A percentile compares a stretch with the other conserved stretches of the same genome.
These are phyloP conservation scores for Protonibea diacanthus DNA, from an alignment of 2,797 vertebrate genomes.

Conservation along the genomic window DNA sequence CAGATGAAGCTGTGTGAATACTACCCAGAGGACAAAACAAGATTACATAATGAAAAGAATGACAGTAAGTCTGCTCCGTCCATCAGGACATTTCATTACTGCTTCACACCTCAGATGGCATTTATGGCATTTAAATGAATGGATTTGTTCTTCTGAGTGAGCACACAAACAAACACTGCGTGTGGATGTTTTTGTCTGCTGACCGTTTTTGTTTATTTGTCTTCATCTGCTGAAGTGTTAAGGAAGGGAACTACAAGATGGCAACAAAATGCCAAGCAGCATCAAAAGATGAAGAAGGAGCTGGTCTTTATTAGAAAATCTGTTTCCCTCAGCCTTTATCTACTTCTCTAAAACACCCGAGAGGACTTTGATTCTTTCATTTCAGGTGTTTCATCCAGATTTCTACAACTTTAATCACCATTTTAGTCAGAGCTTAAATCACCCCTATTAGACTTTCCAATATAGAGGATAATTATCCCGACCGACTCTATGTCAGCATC, in stretches of 20 bases:
- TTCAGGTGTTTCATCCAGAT: background rate
- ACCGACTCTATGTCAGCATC: background rate
- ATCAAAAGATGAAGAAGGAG: background rate
- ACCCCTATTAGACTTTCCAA: background rate
- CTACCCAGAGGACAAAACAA: background rate
- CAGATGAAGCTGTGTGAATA: background rate
- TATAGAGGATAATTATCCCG: background rate
- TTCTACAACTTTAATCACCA: background rate
- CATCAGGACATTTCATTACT: slow-evolving; percentile 8
- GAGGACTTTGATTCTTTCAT: background rate
- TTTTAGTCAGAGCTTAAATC: background rate
- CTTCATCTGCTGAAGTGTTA: too few species aligned
- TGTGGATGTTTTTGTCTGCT: background rate
- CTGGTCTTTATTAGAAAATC: too few species aligned
- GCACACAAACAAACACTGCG: background rate
- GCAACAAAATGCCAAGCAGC: too few species aligned
- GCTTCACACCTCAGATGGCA: slow-evolving; percentile 31
- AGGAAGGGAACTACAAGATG: background rate
- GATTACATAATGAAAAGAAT: slow-evolving; percentile 11
- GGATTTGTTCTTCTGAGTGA: background rate
- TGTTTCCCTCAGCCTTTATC: background rate
- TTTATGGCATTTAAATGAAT: slow-evolving; percentile 1
- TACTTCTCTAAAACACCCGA: background rate
- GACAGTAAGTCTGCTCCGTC: background rate
- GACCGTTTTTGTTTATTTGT: background rate